Evolutionary conservation across 2,113 vertebrate species (phyloP).

Genomic region (Zosterops borbonicus): DNA sequence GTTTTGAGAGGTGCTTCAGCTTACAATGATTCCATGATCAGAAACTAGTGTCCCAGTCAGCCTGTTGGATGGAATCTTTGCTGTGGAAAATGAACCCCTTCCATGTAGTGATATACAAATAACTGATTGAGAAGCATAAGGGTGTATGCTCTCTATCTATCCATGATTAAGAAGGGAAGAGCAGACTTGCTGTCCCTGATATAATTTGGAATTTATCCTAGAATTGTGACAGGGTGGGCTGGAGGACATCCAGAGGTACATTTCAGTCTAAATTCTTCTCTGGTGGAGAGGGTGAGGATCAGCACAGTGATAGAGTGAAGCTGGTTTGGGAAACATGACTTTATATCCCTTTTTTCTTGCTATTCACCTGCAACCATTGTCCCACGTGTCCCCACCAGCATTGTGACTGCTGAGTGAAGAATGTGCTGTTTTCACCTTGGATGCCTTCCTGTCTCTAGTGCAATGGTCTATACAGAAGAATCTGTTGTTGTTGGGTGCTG

Average conservation of each 20-base stretch:
- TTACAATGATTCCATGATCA: background rate
- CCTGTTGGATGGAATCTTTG: background rate
- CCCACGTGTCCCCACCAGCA: background rate
- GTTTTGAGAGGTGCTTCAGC: background rate
- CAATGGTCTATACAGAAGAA: accelerated
- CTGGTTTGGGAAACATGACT: background rate
- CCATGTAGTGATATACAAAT: background rate
- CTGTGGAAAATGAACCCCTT: background rate
- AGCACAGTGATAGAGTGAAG: accelerated
- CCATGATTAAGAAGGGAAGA: background rate
- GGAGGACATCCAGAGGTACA: background rate
- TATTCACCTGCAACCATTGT: background rate
- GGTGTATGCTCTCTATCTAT: background rate
- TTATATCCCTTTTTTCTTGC: background rate
- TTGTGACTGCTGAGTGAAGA: background rate
- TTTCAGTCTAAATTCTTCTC: background rate
- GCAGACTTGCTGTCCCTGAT: background rate
- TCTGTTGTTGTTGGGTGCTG: background rate
- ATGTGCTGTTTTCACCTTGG: background rate
- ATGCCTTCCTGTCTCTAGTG: background rate
- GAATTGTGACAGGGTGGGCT: background rate
- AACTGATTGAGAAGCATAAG: background rate
- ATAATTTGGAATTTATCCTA: background rate
- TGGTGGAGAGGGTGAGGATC: accelerated
- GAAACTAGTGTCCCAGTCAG: background rate